Conservation (phyloP, 2,888 invertebrate species). For the Fissipunctia ypsillon region DNA sequence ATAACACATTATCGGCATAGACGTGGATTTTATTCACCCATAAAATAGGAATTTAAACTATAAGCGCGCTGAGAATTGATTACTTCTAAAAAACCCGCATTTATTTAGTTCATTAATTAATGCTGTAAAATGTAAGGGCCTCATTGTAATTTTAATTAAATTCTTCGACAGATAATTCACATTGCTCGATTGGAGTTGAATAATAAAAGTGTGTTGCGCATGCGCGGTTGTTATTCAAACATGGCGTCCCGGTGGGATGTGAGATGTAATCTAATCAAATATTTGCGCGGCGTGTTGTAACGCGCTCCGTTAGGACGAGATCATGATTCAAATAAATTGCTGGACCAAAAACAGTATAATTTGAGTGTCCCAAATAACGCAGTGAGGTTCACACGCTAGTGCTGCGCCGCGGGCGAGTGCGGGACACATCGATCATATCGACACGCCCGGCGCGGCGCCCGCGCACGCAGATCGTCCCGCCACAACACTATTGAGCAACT, state of each 20-base stretch:
- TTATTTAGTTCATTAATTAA: constrained; percentile 61
- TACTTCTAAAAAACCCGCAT: constrained; percentile 58
- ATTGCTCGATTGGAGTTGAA: constrained; percentile 50
- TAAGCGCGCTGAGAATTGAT: constrained; percentile 65
- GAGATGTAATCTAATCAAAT: constrained; percentile 61
- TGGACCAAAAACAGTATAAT: constrained; percentile 74
- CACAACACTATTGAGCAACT: constrained; percentile 60
- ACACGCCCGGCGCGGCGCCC: constrained; percentile 58
- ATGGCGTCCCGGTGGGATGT: constrained; percentile 47
- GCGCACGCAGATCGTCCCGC: constrained; percentile 39
- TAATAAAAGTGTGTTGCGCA: constrained; percentile 55
- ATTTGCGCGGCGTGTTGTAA: constrained; percentile 67
- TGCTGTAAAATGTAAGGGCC: constrained; percentile 58
- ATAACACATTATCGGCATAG: constrained; percentile 60
- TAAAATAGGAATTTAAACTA: constrained; percentile 65
- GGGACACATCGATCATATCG: constrained; percentile 69
- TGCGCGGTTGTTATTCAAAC: constrained; percentile 41
- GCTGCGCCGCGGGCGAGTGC: constrained; percentile 59
- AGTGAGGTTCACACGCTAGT: constrained; percentile 72
- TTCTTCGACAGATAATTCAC: constrained; percentile 59
- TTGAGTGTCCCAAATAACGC: constrained; percentile 70
- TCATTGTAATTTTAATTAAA: constrained; percentile 68
- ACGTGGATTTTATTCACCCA: constrained; percentile 61
- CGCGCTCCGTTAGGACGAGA: constrained; percentile 63
- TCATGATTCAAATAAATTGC: constrained; percentile 75